These are phyloP conservation scores for Chymomyza costata DNA, from an alignment of 1,140 invertebrate genomes.

Conservation along the genomic window DNA sequence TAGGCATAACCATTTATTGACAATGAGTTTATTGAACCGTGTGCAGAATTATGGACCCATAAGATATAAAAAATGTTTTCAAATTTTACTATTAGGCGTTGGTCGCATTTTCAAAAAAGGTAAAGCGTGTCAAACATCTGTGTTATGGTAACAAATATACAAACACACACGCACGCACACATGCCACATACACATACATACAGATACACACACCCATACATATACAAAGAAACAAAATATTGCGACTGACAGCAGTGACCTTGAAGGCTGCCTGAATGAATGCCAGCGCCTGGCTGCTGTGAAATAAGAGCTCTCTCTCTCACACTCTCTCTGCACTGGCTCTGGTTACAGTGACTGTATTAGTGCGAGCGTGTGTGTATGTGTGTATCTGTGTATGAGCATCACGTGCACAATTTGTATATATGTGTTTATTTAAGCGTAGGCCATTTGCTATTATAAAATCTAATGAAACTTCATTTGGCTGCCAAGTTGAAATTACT, in stretches of 20 bases:
- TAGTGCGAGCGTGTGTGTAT: background rate
- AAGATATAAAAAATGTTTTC: no score
- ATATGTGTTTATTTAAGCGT: slow-evolving; percentile 1
- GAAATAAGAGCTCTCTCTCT: no score
- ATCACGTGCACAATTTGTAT: slow-evolving; percentile 6
- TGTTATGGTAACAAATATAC: slow-evolving; percentile 33
- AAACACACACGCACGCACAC: slow-evolving; percentile 26
- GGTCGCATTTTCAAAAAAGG: slow-evolving; percentile 17
- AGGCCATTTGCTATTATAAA: slow-evolving; percentile 37
- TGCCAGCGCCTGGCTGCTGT: background rate
- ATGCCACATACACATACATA: slow-evolving; percentile 13
- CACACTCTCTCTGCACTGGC: no score
- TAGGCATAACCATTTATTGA: slow-evolving; percentile 43
- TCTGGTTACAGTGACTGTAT: slow-evolving; percentile 8
- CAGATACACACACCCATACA: slow-evolving; percentile 2
- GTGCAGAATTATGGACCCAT: no score
- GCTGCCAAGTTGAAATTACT: no score
- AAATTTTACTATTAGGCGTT: slow-evolving; percentile 24
- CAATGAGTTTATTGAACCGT: slow-evolving; percentile 9
- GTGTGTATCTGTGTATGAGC: slow-evolving; percentile 10
- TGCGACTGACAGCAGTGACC: slow-evolving; percentile 51
- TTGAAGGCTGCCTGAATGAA: slow-evolving; percentile 40
- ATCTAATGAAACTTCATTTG: slow-evolving; percentile 47
- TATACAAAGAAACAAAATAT: background rate
- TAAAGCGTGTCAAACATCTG: slow-evolving; percentile 49